Percentiles rank a stretch among this genome's conserved stretches.
phyloP scores from a whole-genome alignment of 2,888 invertebrate species.

The Eupithecia centaureata region DNA sequence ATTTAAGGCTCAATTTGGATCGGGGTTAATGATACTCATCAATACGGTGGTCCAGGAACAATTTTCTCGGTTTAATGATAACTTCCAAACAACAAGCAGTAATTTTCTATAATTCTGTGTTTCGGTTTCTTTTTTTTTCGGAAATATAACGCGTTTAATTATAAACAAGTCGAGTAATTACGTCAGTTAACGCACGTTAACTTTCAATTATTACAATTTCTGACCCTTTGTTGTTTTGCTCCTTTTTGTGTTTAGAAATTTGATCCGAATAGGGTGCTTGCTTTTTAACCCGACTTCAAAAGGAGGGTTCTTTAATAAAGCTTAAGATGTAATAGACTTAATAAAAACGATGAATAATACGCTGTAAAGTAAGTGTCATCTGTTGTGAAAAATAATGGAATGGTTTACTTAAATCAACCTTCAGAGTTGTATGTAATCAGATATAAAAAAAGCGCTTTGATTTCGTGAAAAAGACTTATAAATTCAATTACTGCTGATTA shows the following conservation, averaged over 20 bases:
- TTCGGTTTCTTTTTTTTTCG: conserved; percentile 55
- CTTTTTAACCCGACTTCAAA: too few relatives aligned
- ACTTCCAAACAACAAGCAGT: conserved; percentile 57
- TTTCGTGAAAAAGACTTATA: too few relatives aligned
- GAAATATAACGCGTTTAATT: conserved; percentile 68
- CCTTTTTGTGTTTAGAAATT: conserved; percentile 32
- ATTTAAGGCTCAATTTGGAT: conserved; percentile 30
- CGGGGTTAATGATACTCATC: conserved; percentile 40
- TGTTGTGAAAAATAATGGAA: too few relatives aligned
- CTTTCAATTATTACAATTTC: conserved; percentile 64
- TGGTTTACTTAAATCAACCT: too few relatives aligned
- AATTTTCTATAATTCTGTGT: conserved; percentile 69
- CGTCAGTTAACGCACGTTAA: conserved; percentile 60
- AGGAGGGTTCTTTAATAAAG: too few relatives aligned
- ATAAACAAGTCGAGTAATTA: conserved; percentile 62
- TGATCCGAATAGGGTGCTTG: conserved; percentile 5
- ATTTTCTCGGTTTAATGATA: conserved; percentile 53
- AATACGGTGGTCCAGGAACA: conserved; percentile 42
- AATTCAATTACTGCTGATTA: too few relatives aligned
- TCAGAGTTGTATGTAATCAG: too few relatives aligned
- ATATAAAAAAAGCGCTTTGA: too few relatives aligned
- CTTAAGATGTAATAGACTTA: neutral
- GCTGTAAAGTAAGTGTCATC: too few relatives aligned
- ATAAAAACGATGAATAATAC: neutral
- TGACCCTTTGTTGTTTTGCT: conserved; percentile 51